Conservation (phyloP, 2,113 vertebrate genomes). For the Campylomormyrus numenius region DNA sequence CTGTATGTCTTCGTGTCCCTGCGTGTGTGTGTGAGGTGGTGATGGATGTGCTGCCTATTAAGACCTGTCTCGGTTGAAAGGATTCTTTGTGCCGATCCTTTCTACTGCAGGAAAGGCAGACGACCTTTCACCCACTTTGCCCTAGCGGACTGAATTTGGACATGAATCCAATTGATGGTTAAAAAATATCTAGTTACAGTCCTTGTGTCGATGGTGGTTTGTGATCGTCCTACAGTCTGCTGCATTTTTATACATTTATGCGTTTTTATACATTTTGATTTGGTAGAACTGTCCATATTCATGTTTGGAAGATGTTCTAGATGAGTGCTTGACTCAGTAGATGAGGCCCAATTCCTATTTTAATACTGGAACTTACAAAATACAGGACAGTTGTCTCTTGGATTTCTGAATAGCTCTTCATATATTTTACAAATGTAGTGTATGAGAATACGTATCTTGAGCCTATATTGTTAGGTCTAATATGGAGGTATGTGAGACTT, state of each 20-base stretch:
- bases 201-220: neutral
- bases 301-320: neutral
- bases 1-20: neutral
- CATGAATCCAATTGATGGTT: neutral
- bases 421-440: neutral
- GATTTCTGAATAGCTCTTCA: neutral
- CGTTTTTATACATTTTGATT: neutral
- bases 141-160: neutral
- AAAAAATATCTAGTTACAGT: neutral
- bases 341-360: neutral
- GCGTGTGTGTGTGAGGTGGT: neutral
- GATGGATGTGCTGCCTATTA: neutral
- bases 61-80: neutral
- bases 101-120: neutral
- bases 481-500: neutral
- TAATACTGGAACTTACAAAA: neutral
- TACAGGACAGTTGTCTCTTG: neutral
- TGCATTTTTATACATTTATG: neutral
- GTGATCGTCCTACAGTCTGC: neutral
- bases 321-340: neutral
- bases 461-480: neutral
- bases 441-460: neutral
- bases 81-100: neutral
- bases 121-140: constrained; percentile 12
- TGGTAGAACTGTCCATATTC: neutral